A percentile compares a stretch with the other conserved stretches of the same genome.
These are phyloP conservation scores for Vespertilio murinus DNA, from an alignment of 2,797 vertebrate species.

Conservation along the genomic window DNA sequence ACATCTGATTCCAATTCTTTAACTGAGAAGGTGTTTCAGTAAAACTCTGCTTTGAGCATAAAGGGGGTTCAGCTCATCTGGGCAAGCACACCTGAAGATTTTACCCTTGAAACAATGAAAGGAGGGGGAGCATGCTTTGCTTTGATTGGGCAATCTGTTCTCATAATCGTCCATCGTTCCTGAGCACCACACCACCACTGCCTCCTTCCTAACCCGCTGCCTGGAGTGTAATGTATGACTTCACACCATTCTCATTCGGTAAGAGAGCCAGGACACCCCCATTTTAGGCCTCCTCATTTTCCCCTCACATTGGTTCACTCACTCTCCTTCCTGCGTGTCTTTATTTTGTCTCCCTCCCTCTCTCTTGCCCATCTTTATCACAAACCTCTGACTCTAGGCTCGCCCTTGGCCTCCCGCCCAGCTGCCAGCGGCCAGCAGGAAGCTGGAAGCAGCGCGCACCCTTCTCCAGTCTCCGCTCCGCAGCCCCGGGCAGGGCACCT, in stretches of 20 bases:
- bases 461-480: neutral
- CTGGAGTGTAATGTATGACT: neutral
- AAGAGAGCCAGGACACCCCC: neutral
- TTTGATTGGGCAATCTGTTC: neutral
- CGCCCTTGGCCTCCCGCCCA: neutral
- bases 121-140: neutral
- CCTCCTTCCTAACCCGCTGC: neutral
- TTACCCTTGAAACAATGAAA: neutral
- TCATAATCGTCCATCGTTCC: neutral
- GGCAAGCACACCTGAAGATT: neutral
- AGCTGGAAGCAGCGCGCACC: conserved; percentile 63
- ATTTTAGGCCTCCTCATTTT: neutral
- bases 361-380: neutral
- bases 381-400: neutral
- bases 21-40: neutral
- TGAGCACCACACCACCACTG: neutral
- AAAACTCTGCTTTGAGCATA: neutral
- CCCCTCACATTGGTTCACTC: neutral
- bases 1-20: neutral
- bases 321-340: neutral
- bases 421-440: neutral
- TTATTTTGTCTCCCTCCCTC: neutral
- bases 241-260: neutral
- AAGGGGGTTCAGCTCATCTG: neutral
- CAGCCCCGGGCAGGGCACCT: conserved; percentile 60